Percentiles rank a stretch among this genome's conserved stretches.
These are phyloP conservation scores for Ciconia stormi DNA, from an alignment of 2,113 vertebrate genomes.

Conservation along the genomic window DNA sequence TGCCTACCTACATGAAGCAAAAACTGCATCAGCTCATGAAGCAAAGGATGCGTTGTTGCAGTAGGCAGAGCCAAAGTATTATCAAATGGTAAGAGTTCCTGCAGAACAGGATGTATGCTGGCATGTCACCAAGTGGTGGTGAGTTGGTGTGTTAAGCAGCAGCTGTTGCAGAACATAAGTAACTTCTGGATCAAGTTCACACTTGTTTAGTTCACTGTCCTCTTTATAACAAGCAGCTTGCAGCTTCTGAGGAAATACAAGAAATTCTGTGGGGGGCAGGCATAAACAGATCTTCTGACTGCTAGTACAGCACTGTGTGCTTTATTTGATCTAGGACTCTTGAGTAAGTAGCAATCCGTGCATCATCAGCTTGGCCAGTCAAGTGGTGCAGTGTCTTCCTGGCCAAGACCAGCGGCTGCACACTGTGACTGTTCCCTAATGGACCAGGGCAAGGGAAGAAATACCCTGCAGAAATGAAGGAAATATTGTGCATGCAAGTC, in stretches of 20 bases:
- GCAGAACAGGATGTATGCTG: neutral
- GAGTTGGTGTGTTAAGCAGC: neutral
- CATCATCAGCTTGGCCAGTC: neutral
- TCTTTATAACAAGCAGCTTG: neutral
- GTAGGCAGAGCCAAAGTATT: neutral
- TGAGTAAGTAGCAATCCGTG: neutral
- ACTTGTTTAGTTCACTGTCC: neutral
- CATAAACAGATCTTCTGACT: neutral
- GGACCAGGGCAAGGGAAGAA: neutral
- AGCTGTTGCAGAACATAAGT: neutral
- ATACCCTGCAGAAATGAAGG: neutral
- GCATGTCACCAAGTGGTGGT: fast-evolving
- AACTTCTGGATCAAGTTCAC: neutral
- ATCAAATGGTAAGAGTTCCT: neutral
- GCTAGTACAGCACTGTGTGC: neutral
- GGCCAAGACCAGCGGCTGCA: neutral
- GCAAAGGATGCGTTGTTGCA: neutral
- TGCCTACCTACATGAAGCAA: neutral
- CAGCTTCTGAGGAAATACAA: neutral
- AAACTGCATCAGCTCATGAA: neutral
- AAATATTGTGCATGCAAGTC: neutral
- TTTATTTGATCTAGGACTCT: neutral
- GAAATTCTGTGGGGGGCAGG: neutral
- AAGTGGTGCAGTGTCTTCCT: neutral
- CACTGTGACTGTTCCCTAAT: neutral